A percentile compares a stretch with the other conserved stretches of the same genome.
phyloP scores from a whole-genome alignment of 2,797 vertebrate genomes.

The Spinibarbus caldwelli region DNA sequence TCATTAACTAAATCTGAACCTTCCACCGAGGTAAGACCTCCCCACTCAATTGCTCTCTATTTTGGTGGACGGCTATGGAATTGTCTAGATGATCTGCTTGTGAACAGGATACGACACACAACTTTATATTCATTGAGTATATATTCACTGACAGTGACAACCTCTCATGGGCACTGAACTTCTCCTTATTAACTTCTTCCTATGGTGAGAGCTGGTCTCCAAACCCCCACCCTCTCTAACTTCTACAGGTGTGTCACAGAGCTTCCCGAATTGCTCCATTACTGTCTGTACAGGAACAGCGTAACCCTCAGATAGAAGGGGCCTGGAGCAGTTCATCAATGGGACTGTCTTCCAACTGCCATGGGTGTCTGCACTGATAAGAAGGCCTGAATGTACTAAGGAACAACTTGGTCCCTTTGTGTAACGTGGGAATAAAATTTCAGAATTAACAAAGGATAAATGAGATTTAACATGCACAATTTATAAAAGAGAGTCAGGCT shows the following conservation, averaged over 20 bases:
- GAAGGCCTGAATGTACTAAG: not conserved
- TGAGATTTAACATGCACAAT: too few relatives aligned
- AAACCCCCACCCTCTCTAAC: constrained; percentile 18
- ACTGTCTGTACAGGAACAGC: constrained; percentile 24
- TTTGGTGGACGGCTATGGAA: constrained; percentile 1
- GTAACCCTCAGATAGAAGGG: constrained; percentile 14
- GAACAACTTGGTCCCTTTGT: not conserved
- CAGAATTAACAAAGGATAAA: constrained; percentile 2
- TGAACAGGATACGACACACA: not conserved
- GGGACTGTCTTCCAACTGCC: constrained; percentile 28
- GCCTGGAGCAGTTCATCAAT: constrained; percentile 34
- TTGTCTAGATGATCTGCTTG: constrained; percentile 4
- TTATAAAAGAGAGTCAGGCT: too few relatives aligned
- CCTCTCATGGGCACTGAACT: constrained; percentile 17
- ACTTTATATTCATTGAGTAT: not conserved
- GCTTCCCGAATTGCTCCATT: constrained; percentile 22
- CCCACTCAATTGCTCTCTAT: constrained; percentile 3
- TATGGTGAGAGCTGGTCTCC: constrained; percentile 8
- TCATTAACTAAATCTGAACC: constrained; percentile 40
- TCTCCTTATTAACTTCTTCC: constrained; percentile 38
- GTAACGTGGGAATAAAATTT: not conserved
- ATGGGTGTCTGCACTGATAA: constrained; percentile 25
- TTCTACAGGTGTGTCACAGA: constrained; percentile 22
- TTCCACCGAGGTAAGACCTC: not conserved
- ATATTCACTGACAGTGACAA: constrained; percentile 40